These are phyloP conservation scores for Ondatra zibethicus DNA, from an alignment of 2,113 vertebrate species.

Conservation along the genomic window DNA sequence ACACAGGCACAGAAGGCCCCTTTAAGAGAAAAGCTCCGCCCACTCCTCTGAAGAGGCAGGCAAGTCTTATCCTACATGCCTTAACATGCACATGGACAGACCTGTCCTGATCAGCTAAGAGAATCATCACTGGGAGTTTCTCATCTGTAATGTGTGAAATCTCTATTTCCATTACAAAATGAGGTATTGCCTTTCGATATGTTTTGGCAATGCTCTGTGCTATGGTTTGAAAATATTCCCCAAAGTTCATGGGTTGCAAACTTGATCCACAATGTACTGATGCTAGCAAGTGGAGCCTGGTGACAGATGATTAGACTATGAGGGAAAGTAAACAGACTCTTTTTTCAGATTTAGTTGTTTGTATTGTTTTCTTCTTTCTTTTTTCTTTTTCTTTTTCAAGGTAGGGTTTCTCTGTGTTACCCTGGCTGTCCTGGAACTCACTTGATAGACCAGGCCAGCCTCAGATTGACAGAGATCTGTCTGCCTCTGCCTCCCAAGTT, in stretches of 20 bases:
- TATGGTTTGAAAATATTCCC: neutral
- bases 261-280: neutral
- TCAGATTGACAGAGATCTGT: too few relatives aligned
- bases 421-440: too few relatives aligned
- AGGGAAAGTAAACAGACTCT: neutral
- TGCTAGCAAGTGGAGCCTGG: neutral
- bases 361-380: too few relatives aligned
- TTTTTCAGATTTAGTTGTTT: neutral
- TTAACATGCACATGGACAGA: neutral
- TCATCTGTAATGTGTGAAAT: neutral
- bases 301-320: neutral
- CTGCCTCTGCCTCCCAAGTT: too few relatives aligned
- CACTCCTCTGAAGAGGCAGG: too few relatives aligned
- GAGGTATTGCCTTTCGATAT: neutral
- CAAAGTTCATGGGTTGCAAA: neutral
- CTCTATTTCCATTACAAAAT: neutral
- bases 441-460: neutral
- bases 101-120: neutral
- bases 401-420: too few relatives aligned
- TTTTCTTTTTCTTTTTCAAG: neutral
- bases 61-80: neutral
- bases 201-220: neutral
- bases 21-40: too few relatives aligned
- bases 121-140: neutral
- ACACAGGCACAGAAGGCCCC: too few relatives aligned